Evolutionary conservation across 2,888 invertebrate genomes (phyloP), one percentile per base, ranked within the genome.

Genomic region (Mongoloraphidia duomilia): DNA sequence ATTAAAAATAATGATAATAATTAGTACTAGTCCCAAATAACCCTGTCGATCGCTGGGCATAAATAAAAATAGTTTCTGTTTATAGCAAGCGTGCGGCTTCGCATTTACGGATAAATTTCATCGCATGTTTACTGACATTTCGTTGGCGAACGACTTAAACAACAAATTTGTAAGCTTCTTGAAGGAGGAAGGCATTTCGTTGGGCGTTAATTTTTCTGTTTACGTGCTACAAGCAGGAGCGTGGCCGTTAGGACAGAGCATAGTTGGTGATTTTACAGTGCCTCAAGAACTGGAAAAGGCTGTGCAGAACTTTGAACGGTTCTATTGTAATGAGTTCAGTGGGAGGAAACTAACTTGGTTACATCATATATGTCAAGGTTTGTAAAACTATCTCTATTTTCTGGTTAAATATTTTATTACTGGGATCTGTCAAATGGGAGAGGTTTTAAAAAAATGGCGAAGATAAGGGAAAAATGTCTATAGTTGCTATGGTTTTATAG

Each of bases 91-190:
- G 0, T 98, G 97, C 69, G 98, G 97, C 1, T 97, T 97, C 70
- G 97, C 98, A 69, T 98, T 96, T 68, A 98, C 97, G 13, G 95
- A 92, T 68, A 98, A 98, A 65, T 72, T 98, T n/a, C 95, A 96
- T 65, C 76, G 97, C 44, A 98, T 98, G 97, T 97, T 95, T 69
- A 95, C 95, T 0, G 97, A 98, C 66, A 91, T 97, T 67, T 89
- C 87, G 2, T 82, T 97, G 9, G 93, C 93, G 46, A 77, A 83
- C 0, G 95, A 95, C 68, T 75, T 95, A 49, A 92, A 92, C 67
- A 78, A 82, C 55, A 93, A 92, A 69, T 96, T 96, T 66, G 79
- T 77, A 49, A 73, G 76, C 50, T 79, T 76, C 60, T 67, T 85
- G 51, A 77, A 80, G 59, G 72, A 76, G 45, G 74, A 78, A 48